A percentile compares a stretch with the other conserved stretches of the same genome.
These are phyloP conservation scores for Geotrupes spiniger DNA, from an alignment of 2,888 invertebrate species.

Conservation along the genomic window DNA sequence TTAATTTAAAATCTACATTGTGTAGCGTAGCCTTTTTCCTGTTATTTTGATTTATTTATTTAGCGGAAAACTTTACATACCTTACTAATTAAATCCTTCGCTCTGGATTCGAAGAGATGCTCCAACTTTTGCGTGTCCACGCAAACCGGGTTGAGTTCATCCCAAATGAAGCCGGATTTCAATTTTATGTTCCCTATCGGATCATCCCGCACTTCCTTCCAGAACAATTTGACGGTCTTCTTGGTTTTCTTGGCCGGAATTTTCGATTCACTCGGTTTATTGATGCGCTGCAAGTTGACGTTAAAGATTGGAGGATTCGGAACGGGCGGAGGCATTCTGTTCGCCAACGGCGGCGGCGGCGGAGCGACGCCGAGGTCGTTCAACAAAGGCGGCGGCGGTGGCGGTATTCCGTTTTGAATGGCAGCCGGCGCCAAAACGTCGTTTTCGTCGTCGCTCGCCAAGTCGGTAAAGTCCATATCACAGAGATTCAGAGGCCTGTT, in stretches of 20 bases:
- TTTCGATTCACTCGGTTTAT: slow-evolving; percentile 45
- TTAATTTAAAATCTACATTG: no score
- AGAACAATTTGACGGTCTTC: slow-evolving; percentile 96
- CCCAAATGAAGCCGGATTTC: slow-evolving; percentile 79
- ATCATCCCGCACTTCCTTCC: slow-evolving; percentile 90
- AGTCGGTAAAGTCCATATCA: slow-evolving; percentile 95
- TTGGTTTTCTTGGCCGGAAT: slow-evolving; percentile 77
- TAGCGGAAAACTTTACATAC: no score
- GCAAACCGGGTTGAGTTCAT: slow-evolving; percentile 77
- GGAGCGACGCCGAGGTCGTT: slow-evolving; percentile 45
- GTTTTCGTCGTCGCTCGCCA: slow-evolving; percentile 84
- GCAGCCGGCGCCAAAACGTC: slow-evolving; percentile 70
- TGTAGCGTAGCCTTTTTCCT: no score
- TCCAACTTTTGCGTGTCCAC: slow-evolving; percentile 93
- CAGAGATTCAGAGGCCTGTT: slow-evolving; percentile 75
- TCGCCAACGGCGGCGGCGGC: slow-evolving; percentile 55
- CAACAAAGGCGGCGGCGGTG: slow-evolving; percentile 75
- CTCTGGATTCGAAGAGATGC: slow-evolving; percentile 94
- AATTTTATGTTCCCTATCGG: slow-evolving; percentile 60
- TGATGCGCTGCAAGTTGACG: slow-evolving; percentile 38
- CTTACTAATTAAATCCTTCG: slow-evolving; percentile 93
- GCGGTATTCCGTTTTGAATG: slow-evolving; percentile 66
- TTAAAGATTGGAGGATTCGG: slow-evolving; percentile 54
- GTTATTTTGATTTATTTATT: no score
- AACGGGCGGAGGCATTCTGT: slow-evolving; percentile 50